A percentile compares a stretch with the other conserved stretches of the same genome.
Conservation (phyloP, 2,888 invertebrate genomes). For the Sclerodermus sp. region DNA sequence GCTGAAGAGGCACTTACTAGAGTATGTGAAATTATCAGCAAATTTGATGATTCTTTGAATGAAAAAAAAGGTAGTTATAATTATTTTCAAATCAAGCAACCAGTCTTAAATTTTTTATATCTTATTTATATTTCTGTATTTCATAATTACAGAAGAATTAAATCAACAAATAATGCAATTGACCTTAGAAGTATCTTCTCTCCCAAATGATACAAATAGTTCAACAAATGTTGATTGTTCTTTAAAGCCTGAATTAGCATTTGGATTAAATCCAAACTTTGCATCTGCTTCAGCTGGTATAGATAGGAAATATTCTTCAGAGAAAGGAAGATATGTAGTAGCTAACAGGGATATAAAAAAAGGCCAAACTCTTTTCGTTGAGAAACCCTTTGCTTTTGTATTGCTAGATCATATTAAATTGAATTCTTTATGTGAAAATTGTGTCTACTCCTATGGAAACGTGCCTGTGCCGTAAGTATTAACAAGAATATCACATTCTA, state of each 20-base stretch:
- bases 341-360: slow-evolving; percentile 63
- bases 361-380: slow-evolving; percentile 77
- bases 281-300: slow-evolving; percentile 62
- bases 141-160: slow-evolving; percentile 29
- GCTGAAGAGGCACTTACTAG: slow-evolving; percentile 47
- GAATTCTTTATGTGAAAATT: slow-evolving; percentile 71
- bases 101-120: neutral
- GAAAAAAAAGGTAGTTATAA: slow-evolving; percentile 29
- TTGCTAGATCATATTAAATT: slow-evolving; percentile 61
- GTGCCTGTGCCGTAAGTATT: slow-evolving; percentile 68
- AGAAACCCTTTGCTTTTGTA: slow-evolving; percentile 80
- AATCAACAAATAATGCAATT: slow-evolving; percentile 43
- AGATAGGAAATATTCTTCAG: slow-evolving; percentile 61
- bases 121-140: neutral
- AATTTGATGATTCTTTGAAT: slow-evolving; percentile 20
- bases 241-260: slow-evolving; percentile 55
- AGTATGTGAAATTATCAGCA: slow-evolving; percentile 23
- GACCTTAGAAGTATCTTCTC: slow-evolving; percentile 21
- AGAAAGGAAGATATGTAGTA: slow-evolving; percentile 69
- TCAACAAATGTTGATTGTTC: slow-evolving; percentile 32
- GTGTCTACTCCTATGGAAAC: slow-evolving; percentile 62
- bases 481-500: no score
- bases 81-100: slow-evolving; percentile 5
- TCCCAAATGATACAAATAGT: slow-evolving; percentile 14
- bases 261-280: slow-evolving; percentile 61